Conservation (phyloP, 2,888 invertebrate genomes). For the Magallana nippona region DNA sequence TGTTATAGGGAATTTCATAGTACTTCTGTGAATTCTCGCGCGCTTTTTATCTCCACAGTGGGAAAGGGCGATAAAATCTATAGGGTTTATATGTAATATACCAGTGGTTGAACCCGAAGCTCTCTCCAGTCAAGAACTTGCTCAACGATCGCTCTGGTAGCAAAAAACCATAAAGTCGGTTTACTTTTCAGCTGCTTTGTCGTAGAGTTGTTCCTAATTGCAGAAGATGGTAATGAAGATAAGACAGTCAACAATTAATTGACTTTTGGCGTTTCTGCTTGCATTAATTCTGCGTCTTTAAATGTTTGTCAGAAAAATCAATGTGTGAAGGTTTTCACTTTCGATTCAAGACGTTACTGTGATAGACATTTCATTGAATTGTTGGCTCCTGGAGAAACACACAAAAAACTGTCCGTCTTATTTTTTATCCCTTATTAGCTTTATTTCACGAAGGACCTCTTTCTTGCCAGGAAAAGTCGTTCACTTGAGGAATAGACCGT, state of each 20-base stretch:
- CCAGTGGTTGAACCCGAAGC: too few relatives aligned
- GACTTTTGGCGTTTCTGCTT: constrained; percentile 20
- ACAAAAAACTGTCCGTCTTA: neutral
- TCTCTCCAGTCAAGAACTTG: neutral
- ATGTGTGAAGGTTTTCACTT: constrained; percentile 33
- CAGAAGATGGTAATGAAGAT: constrained; percentile 32
- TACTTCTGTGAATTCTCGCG: too few relatives aligned
- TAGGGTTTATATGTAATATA: too few relatives aligned
- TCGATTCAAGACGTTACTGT: neutral
- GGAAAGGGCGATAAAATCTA: too few relatives aligned
- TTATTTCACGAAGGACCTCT: neutral
- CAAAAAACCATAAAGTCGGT: neutral
- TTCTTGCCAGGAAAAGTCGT: neutral
- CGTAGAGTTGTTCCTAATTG: constrained; percentile 18
- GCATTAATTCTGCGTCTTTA: constrained; percentile 33
- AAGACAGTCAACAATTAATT: constrained; percentile 27
- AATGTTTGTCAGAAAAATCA: constrained; percentile 30
- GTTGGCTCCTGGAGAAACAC: neutral
- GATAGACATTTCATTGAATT: constrained; percentile 13
- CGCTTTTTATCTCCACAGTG: too few relatives aligned
- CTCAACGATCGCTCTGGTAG: neutral
- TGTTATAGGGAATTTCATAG: too few relatives aligned
- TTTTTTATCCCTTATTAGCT: neutral
- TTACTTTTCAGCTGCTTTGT: neutral
- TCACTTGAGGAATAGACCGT: neutral